A percentile compares a stretch with the other conserved stretches of the same genome.
Conservation (phyloP, 64 coral and sea anemone species). For the Dendrophyllia cribrosa region DNA sequence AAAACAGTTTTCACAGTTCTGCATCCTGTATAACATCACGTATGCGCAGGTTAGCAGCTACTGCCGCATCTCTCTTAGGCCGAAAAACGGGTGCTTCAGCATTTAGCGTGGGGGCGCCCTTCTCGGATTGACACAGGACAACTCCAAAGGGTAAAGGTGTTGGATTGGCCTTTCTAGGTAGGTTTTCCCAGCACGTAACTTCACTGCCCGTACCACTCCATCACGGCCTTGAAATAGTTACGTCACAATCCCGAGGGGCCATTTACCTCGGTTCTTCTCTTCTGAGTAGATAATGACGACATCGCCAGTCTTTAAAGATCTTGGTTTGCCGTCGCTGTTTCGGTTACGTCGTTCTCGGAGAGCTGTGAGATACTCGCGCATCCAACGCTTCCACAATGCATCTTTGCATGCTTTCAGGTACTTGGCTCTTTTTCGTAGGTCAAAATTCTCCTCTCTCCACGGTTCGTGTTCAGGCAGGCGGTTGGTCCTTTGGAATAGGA, state of each 20-base stretch:
- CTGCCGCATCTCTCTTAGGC: constrained; percentile 1
- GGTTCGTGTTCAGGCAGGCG: background rate
- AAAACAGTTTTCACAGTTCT: too few relatives aligned
- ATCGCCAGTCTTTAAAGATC: too few relatives aligned
- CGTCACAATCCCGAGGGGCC: background rate
- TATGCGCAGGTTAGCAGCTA: background rate
- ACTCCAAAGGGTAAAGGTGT: background rate
- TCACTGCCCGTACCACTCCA: background rate
- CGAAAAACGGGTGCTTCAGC: constrained; percentile 2
- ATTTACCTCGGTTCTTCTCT: constrained; percentile 3
- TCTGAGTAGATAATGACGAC: too few relatives aligned
- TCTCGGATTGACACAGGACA: background rate
- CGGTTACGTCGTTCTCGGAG: too few relatives aligned
- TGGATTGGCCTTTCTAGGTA: background rate
- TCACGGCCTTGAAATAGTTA: background rate
- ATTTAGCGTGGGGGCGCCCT: background rate
- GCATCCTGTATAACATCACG: too few relatives aligned
- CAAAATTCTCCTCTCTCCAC: background rate
- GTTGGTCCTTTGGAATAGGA: background rate
- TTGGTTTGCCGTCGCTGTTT: too few relatives aligned
- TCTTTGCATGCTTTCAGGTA: background rate
- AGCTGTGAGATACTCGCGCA: too few relatives aligned
- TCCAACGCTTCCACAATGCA: too few relatives aligned
- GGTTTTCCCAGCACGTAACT: background rate
- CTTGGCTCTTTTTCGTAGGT: constrained; percentile 6